These are phyloP conservation scores for Spisula subtruncata DNA, from an alignment of 2,888 invertebrate species.

Conservation along the genomic window DNA sequence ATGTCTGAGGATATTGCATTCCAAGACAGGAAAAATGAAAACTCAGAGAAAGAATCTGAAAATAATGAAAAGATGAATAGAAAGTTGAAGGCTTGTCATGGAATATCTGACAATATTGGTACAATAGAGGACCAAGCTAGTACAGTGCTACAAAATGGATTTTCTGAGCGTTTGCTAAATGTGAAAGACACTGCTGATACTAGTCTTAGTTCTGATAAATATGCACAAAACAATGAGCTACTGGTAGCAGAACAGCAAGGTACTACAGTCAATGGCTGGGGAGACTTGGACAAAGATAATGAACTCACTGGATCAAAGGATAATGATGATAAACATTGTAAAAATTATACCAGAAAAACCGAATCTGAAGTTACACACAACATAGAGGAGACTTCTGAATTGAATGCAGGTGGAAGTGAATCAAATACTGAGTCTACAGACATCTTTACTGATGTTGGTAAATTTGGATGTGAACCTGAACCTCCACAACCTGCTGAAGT, in stretches of 20 bases:
- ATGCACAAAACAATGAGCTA: background rate
- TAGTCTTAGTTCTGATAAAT: background rate
- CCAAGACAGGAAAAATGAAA: background rate
- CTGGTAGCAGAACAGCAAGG: background rate
- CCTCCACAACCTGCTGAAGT: constrained; percentile 40
- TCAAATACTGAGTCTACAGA: constrained; percentile 33
- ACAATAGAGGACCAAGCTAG: background rate
- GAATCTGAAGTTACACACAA: background rate
- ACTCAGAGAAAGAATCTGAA: constrained; percentile 28
- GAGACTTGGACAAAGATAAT: background rate
- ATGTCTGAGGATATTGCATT: background rate
- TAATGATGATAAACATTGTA: background rate
- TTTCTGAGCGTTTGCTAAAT: background rate
- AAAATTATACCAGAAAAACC: background rate
- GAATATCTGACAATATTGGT: background rate
- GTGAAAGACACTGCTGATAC: background rate
- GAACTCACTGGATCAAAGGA: background rate
- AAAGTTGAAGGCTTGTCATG: background rate
- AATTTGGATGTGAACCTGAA: constrained; percentile 55
- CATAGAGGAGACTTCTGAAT: background rate
- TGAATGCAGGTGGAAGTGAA: background rate
- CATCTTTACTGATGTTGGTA: constrained; percentile 68
- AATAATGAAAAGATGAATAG: background rate
- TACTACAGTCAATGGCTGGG: background rate
- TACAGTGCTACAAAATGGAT: background rate